phyloP scores from a whole-genome alignment of 2,113 vertebrate genomes.

The Lutjanus erythropterus region DNA sequence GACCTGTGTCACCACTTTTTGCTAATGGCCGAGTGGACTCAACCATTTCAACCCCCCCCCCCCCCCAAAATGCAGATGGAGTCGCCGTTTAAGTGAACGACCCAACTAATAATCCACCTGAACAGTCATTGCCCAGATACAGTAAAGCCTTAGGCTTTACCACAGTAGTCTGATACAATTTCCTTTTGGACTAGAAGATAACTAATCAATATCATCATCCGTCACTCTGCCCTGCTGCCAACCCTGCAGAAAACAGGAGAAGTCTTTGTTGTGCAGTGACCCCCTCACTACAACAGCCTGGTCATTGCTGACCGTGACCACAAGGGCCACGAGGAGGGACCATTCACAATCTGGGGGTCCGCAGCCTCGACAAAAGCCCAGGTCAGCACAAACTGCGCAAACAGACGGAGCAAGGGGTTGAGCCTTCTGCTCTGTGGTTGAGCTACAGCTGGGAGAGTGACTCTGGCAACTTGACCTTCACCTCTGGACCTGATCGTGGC shows the following conservation, averaged over 20 bases:
- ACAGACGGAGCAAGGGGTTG: constrained; percentile 70
- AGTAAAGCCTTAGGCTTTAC: constrained; percentile 14
- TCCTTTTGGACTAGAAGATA: constrained; percentile 33
- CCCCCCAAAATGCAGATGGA: too few relatives aligned
- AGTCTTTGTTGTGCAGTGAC: constrained; percentile 69
- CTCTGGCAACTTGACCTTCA: constrained; percentile 82
- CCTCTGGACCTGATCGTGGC: constrained; percentile 65
- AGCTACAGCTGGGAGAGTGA: constrained; percentile 80
- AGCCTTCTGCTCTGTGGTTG: constrained; percentile 75
- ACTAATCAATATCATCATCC: constrained; percentile 65
- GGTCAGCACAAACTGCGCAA: constrained; percentile 71
- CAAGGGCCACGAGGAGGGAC: constrained; percentile 63
- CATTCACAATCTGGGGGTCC: constrained; percentile 70
- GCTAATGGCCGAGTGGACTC: too few relatives aligned
- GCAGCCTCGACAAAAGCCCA: constrained; percentile 68
- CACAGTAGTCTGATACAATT: constrained; percentile 28
- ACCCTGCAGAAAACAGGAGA: constrained; percentile 70
- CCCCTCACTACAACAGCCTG: constrained; percentile 61
- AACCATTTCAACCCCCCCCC: too few relatives aligned
- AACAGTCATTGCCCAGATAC: constrained; percentile 26
- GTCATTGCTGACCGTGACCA: constrained; percentile 65
- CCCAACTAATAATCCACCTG: not conserved
- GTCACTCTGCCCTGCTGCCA: constrained; percentile 58
- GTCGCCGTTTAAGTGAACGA: too few relatives aligned
- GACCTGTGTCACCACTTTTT: too few relatives aligned